These are phyloP conservation scores for Siniperca knerii DNA, from an alignment of 2,113 vertebrate genomes.

Conservation along the genomic window DNA sequence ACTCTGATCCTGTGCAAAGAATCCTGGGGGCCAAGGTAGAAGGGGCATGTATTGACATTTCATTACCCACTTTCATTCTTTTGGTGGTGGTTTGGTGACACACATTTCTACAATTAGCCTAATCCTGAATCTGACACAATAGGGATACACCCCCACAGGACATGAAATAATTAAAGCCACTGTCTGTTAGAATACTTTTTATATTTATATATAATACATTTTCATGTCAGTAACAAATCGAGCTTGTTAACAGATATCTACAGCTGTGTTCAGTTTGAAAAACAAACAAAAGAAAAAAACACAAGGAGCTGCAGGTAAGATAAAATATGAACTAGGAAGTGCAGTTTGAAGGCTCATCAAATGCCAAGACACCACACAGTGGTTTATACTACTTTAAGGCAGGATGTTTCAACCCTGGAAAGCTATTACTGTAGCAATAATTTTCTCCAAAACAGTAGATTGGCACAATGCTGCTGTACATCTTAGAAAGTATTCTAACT, in stretches of 20 bases:
- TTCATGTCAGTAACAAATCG: neutral
- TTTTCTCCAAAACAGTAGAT: too few species aligned
- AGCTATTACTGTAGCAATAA: too few species aligned
- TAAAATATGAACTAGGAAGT: neutral
- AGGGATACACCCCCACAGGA: neutral
- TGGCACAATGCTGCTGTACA: too few species aligned
- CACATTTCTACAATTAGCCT: conserved; percentile 3
- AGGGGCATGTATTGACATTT: conserved; percentile 80
- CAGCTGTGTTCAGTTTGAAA: neutral
- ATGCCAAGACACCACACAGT: too few species aligned
- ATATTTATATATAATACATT: neutral
- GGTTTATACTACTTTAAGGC: neutral
- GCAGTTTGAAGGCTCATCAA: neutral
- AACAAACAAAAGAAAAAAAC: neutral
- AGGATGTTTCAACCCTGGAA: too few species aligned
- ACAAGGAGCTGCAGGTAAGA: too few species aligned
- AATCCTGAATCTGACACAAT: neutral
- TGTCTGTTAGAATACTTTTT: neutral
- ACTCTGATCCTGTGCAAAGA: conserved; percentile 95
- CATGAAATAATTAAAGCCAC: neutral
- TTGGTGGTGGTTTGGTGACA: conserved; percentile 70
- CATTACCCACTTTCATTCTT: conserved; percentile 73
- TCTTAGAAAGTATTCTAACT: too few species aligned
- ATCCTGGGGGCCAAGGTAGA: conserved; percentile 98
- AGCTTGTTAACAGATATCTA: neutral